A percentile compares a stretch with the other conserved stretches of the same genome.
Conservation (phyloP, 2,888 invertebrate genomes). For the Dendrolimus pini region DNA sequence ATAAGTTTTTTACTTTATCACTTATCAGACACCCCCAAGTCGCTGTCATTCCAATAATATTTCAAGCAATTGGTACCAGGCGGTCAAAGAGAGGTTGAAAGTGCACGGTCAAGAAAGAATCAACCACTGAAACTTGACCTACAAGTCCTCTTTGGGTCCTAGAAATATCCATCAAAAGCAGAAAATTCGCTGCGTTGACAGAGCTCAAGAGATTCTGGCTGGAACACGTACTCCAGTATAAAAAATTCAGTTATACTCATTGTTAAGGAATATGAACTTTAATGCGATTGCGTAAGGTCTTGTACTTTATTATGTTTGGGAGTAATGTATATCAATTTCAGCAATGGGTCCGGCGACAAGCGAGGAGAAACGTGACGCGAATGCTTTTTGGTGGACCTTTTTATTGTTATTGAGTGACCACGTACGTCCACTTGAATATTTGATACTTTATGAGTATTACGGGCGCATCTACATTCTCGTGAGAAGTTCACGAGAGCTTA, state of each 20-base stretch:
- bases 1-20: slow-evolving; percentile 33
- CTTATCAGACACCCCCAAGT: slow-evolving; percentile 31
- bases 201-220: slow-evolving; percentile 3
- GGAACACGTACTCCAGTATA: background rate
- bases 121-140: slow-evolving; percentile 18
- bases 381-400: slow-evolving; percentile 54
- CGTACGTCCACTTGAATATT: slow-evolving; percentile 30
- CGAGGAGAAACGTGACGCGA: slow-evolving; percentile 59
- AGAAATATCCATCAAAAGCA: slow-evolving; percentile 1
- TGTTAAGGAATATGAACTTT: slow-evolving; percentile 25
- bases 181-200: background rate
- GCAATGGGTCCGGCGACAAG: slow-evolving; percentile 62
- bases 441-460: slow-evolving; percentile 13
- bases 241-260: slow-evolving; percentile 2
- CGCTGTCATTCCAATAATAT: slow-evolving; percentile 52
- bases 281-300: slow-evolving; percentile 22
- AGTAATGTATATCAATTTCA: slow-evolving; percentile 69
- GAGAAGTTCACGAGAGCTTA: too few relatives aligned
- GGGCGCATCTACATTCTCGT: too few relatives aligned
- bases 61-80: slow-evolving; percentile 64
- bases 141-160: slow-evolving; percentile 12
- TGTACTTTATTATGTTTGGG: slow-evolving; percentile 21
- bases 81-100: slow-evolving; percentile 48
- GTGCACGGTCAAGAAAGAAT: slow-evolving; percentile 39
- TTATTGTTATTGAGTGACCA: slow-evolving; percentile 67